Conservation (phyloP, 2,113 vertebrate genomes). For the Egretta garzetta region DNA sequence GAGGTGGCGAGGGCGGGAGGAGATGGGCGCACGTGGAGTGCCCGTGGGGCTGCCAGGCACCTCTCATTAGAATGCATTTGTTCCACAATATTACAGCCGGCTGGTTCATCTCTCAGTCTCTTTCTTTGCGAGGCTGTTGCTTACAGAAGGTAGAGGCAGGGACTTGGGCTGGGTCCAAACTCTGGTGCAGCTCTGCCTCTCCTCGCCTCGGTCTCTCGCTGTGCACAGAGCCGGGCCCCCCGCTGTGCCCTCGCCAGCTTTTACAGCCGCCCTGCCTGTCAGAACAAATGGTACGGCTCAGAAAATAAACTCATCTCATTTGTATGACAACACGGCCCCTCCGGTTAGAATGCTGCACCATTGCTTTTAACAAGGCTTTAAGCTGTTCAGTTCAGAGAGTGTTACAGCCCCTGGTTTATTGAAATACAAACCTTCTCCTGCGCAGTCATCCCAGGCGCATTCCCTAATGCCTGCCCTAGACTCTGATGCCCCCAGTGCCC, state of each 20-base stretch:
- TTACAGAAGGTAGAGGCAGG: slow-evolving; percentile 93
- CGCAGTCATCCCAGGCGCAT: neutral
- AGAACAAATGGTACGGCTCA: slow-evolving; percentile 89
- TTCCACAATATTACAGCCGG: slow-evolving; percentile 85
- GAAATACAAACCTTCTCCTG: slow-evolving; percentile 31
- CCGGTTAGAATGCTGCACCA: slow-evolving; percentile 87
- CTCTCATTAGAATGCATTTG: slow-evolving; percentile 88
- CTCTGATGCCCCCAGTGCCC: neutral
- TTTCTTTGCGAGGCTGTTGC: slow-evolving; percentile 71
- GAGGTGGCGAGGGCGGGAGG: neutral
- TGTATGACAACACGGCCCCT: slow-evolving; percentile 91
- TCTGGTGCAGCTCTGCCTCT: slow-evolving; percentile 74
- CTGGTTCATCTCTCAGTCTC: slow-evolving; percentile 73
- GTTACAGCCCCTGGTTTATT: slow-evolving; percentile 43
- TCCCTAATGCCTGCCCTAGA: neutral
- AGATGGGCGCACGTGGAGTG: neutral
- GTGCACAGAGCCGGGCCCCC: slow-evolving; percentile 83
- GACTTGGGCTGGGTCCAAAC: slow-evolving; percentile 90
- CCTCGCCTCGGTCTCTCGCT: slow-evolving; percentile 74
- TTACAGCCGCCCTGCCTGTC: slow-evolving; percentile 91
- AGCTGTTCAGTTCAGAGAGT: slow-evolving; percentile 61
- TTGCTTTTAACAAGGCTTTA: slow-evolving; percentile 80
- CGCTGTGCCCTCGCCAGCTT: slow-evolving; percentile 84
- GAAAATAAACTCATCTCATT: slow-evolving; percentile 98
- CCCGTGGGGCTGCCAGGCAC: slow-evolving; percentile 79